Conservation (phyloP, 2,797 vertebrate species). For the Urophycis tenuis region DNA sequence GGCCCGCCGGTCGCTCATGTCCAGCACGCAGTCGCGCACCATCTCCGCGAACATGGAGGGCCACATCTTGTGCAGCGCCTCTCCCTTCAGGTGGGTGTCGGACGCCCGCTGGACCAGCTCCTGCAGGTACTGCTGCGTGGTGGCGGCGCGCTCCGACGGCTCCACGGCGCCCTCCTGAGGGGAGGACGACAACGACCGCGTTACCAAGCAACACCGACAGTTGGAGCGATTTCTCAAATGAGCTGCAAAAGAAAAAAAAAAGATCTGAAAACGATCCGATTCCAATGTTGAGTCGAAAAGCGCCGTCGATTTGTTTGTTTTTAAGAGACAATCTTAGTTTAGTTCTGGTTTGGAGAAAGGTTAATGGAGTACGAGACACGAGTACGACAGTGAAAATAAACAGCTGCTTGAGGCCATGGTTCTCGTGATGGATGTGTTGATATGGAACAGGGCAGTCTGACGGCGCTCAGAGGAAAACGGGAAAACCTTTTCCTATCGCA, state of each 20-base stretch:
- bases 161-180: slow-evolving; percentile 63
- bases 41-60: slow-evolving; percentile 93
- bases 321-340: too few species aligned
- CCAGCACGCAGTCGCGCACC: slow-evolving; percentile 87
- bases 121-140: slow-evolving; percentile 77
- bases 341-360: too few species aligned
- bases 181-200: background rate
- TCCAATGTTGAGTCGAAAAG: background rate
- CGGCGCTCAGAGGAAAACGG: too few species aligned
- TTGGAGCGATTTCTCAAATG: background rate
- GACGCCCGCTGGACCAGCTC: slow-evolving; percentile 80
- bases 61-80: slow-evolving; percentile 91
- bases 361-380: too few species aligned
- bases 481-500: too few species aligned
- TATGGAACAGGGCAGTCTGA: too few species aligned
- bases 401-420: too few species aligned
- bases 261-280: background rate
- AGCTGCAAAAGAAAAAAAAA: too few species aligned
- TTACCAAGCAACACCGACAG: background rate
- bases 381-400: too few species aligned
- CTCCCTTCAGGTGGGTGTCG: slow-evolving; percentile 85
- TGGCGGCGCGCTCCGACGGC: slow-evolving; percentile 52
- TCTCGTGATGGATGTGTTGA: too few species aligned
- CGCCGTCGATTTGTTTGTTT: too few species aligned
- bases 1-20: slow-evolving; percentile 79